Base-by-base conservation (phyloP, 1,140 invertebrate genomes). In the Papilio polyxenes region DNA sequence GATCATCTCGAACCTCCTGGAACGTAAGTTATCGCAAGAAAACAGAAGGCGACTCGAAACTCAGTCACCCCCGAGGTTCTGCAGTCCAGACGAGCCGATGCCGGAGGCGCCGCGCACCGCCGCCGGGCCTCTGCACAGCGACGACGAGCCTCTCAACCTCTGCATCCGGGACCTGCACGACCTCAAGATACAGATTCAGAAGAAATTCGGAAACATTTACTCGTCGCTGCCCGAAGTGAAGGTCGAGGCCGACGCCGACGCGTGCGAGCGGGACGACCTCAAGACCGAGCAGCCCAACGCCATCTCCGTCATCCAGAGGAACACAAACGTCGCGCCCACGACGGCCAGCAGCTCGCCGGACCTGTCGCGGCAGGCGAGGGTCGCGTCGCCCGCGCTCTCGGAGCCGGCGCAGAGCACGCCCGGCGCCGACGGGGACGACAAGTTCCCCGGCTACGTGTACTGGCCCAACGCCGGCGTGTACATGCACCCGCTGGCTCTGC, bases 71-170 rank as follows among this genome's bases (percentile, higher is more conserved):
- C 91, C 82, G 13, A 85, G 77, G 84, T 94, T 84, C 81, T 84
- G 85, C 37, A 91, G 82, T 20, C 92, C 92, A 37, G 89, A 92
- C 78, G 91, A 89, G 44, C 92, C 92, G 2, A 91, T 91, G 89
- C 92, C 92, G 6, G 90, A 88, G 76, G 91, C 91, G 6, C 91
- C 92, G 0, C 62, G 83, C 9, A 93, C 91, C 1, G 87, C 89
- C 11, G 90, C 92, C 7, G 92, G 91, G 0, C 90, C 92, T 1
- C 81, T 93, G 56, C 89, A 92, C 83, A 88, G 95, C 90, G 94
- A 97, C 90, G 95, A 96, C 37, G 97, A 98, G 88, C 98, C 98
- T 0, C 92, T 98, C 7, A 98, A 98, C 92, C 95, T 98, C 0
- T 98, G 98, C 85, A 95, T 98, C 56, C 94, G 97, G 56, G 97